A percentile compares a stretch with the other conserved stretches of the same genome.
These are phyloP conservation scores for Pseudobourletiella spinata DNA, from an alignment of 1,140 invertebrate genomes.

Conservation along the genomic window DNA sequence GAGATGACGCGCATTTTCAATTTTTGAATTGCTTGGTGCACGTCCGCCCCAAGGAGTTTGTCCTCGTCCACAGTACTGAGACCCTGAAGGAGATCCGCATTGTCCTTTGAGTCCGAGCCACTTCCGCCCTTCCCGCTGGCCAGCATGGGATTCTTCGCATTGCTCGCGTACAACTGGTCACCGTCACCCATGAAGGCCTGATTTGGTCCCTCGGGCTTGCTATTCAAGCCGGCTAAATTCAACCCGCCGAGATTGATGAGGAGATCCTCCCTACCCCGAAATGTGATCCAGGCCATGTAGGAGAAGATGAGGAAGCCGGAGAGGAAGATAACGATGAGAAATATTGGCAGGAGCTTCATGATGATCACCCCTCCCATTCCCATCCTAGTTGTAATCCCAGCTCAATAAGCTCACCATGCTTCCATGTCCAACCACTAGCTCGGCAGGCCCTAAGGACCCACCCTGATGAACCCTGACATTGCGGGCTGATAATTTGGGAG, in stretches of 20 bases:
- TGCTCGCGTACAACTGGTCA: constrained; percentile 15
- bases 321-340: constrained; percentile 31
- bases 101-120: constrained; percentile 2
- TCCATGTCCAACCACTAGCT: no score
- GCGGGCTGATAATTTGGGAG: no score
- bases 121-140: neutral
- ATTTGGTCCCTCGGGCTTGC: constrained; percentile 3
- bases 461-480: no score
- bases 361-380: neutral
- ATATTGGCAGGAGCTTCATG: constrained; percentile 32
- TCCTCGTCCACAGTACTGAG: constrained; percentile 27
- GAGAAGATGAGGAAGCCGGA: constrained; percentile 29
- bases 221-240: neutral
- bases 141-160: constrained; percentile 4
- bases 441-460: no score
- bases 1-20: constrained; percentile 32
- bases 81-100: constrained; percentile 8
- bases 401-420: no score
- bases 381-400: no score
- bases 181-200: constrained; percentile 14
- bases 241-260: neutral
- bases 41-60: constrained; percentile 14
- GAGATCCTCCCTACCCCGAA: constrained; percentile 19
- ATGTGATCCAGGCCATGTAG: constrained; percentile 31
- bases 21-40: constrained; percentile 14